Base-by-base conservation (phyloP, 1,140 invertebrate genomes). In the Leucophenga varia region DNA sequence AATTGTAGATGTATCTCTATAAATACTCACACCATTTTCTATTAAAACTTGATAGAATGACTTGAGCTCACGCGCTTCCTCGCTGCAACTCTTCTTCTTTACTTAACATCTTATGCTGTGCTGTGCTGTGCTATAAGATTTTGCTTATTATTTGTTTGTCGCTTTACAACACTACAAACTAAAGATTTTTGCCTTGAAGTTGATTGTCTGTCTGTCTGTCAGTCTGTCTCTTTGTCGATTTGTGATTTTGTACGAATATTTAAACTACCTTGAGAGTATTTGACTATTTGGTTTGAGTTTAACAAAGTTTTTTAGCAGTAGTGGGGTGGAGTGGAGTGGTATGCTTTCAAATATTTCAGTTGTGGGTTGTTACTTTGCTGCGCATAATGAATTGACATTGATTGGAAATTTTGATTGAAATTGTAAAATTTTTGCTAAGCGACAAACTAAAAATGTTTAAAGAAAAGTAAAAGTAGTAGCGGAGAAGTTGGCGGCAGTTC, bases 391-490 rank as follows among this genome's bases (percentile, higher is more conserved):
- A 72, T 72, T 72, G 69, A 72, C 69, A 72, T 72, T 72, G 69
- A 72, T 72, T 72, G 69, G 69, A 72, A 72, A 72, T 72, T 72
- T 72, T 72, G 69, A 72, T 72, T 72, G 64, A 57, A 69, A 72
- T 53, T 53, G 44, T 57, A 46, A 52, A 59, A 52, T 55, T 46
- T 47, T 32, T 43, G 21, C 13, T n/a, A n/a, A n/a, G n/a, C 8
- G n/a, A 34, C 41, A 48, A 52, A n/a, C n/a, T n/a, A n/a, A n/a
- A n/a, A n/a, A n/a, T n/a, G n/a, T n/a, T n/a, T n/a, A n/a, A n/a
- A n/a, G n/a, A n/a, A n/a, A n/a, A n/a, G n/a, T n/a, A n/a, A n/a
- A n/a, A n/a, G n/a, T n/a, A n/a, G n/a, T n/a, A n/a, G n/a, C n/a
- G n/a, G n/a, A n/a, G n/a, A n/a, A n/a, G n/a, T n/a, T n/a, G n/a